Conservation (phyloP, 2,113 vertebrate genomes). For the Hemibagrus wyckioides region DNA sequence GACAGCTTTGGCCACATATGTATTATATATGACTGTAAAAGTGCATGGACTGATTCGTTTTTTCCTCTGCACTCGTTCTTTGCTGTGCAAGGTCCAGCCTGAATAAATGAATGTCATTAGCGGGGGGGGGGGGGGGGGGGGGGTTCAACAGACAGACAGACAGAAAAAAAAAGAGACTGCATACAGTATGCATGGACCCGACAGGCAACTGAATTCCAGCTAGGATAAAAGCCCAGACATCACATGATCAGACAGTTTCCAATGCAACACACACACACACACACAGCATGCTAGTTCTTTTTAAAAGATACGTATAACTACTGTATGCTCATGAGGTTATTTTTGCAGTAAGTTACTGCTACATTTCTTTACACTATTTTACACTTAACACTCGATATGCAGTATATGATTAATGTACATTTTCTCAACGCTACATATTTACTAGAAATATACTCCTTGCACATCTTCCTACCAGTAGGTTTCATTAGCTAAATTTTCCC, state of each 20-base stretch:
- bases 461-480: not conserved
- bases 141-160: slow-evolving; percentile 19
- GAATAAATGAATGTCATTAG: slow-evolving; percentile 33
- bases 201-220: slow-evolving; percentile 17
- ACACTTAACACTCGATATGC: not conserved
- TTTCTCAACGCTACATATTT: not conserved
- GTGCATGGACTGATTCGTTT: not conserved
- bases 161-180: slow-evolving; percentile 7
- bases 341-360: not conserved
- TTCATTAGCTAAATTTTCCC: not conserved
- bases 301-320: not conserved
- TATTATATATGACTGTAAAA: not conserved
- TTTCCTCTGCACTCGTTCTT: not conserved
- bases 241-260: slow-evolving; percentile 5
- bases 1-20: not conserved
- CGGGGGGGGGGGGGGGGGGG: no score
- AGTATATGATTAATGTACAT: not conserved
- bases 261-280: not conserved
- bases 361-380: not conserved
- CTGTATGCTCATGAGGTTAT: not conserved
- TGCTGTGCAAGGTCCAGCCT: not conserved
- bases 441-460: not conserved
- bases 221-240: slow-evolving; percentile 26
- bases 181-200: slow-evolving; percentile 14
- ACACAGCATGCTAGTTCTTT: not conserved